Base-by-base conservation (phyloP, 1,140 invertebrate species). In the Teleogryllus occipitalis region DNA sequence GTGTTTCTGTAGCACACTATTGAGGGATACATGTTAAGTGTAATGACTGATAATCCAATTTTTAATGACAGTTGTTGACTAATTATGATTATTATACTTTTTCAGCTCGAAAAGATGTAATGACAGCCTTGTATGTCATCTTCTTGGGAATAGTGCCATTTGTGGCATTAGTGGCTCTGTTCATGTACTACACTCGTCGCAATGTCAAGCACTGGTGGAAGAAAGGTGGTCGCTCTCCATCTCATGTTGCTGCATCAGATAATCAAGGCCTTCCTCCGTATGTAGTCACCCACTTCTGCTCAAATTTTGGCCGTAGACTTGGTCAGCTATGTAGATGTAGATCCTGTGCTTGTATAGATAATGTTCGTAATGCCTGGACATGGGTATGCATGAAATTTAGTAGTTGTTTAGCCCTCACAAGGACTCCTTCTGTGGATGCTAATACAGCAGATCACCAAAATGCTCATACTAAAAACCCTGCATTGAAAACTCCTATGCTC, bases 101-200 rank as follows among this genome's bases (percentile, higher is more conserved):
- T 91, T 80, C 88, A 95, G 95, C 91, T 81, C 87, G 90, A 84
- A 89, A 90, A 84, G 91, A 92, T 82, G 89, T 95, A 84, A 89
- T 92, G 84, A 91, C 91, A 82, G 90, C 91, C 54, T 87, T 97
- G 86, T 94, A 93, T 84, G 89, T 96, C 76, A 90, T 96, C 79
- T 96, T 97, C 88, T 88, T 97, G 81, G 91, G 94, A 8, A 91
- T 97, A 76, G 84, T 97, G 54, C 95, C 95, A 8, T 85, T 91
- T 76, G 81, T 91, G 15, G 88, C 91, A 0, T 83, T 95, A 5
- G 79, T 91, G 0, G 87, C 89, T 6, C 90, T 95, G 81, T 85
- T 93, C 7, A 96, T 95, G 89, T 93, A 94, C 83, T 72, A 54
- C 8, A 89, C 90, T 74, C 88, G 90, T 12, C 90, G 92, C 83